phyloP scores from a whole-genome alignment of 2,113 vertebrate genomes.

The Tetraodon nigroviridis region DNA sequence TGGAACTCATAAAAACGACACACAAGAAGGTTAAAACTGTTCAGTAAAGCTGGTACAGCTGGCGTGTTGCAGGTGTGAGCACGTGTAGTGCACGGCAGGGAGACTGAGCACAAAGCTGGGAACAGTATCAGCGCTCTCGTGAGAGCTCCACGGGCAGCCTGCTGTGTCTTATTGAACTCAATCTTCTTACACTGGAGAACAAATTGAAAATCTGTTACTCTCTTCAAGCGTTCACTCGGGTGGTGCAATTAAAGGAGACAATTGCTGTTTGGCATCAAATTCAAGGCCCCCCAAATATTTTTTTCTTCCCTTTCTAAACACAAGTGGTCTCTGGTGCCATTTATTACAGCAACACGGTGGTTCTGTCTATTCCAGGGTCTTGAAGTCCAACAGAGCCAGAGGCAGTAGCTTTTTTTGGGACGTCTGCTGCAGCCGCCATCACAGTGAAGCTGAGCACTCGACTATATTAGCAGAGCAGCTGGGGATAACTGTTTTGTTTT shows the following conservation, averaged over 20 bases:
- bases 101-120: conserved; percentile 21
- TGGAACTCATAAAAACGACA: too few relatives aligned
- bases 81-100: conserved; percentile 7
- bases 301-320: conserved; percentile 8
- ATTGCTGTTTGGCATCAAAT: conserved; percentile 60
- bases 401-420: conserved; percentile 57
- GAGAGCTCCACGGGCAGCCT: conserved; percentile 51
- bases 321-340: conserved; percentile 40
- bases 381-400: conserved; percentile 25
- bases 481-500: not conserved
- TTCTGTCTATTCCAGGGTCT: conserved; percentile 10
- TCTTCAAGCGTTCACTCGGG: conserved; percentile 48
- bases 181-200: conserved; percentile 65
- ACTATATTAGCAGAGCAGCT: not conserved
- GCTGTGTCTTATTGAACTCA: conserved; percentile 70
- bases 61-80: conserved; percentile 14
- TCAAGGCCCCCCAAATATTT: conserved; percentile 32
- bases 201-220: conserved; percentile 77
- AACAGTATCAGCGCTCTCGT: conserved; percentile 41
- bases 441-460: conserved; percentile 20
- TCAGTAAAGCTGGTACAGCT: too few relatives aligned
- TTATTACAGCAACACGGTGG: conserved; percentile 33
- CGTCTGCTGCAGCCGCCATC: conserved; percentile 41
- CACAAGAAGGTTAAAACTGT: too few relatives aligned
- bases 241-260: conserved; percentile 74